These are phyloP conservation scores for Chrysocyon brachyurus DNA, from an alignment of 2,797 vertebrate species.

Conservation along the genomic window DNA sequence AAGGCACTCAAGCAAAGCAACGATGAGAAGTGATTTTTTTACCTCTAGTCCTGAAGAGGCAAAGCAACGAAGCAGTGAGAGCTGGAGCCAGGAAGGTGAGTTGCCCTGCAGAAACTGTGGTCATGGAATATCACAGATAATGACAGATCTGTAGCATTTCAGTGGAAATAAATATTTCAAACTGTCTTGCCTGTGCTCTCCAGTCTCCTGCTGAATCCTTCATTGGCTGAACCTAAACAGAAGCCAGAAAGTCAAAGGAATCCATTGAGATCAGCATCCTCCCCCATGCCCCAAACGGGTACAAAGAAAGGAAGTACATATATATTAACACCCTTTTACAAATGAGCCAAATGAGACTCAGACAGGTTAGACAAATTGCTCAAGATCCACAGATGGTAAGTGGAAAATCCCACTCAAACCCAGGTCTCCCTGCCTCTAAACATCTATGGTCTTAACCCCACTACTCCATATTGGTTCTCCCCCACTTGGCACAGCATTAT, in stretches of 20 bases:
- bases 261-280: not conserved
- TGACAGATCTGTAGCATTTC: not conserved
- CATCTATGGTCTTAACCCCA: not conserved
- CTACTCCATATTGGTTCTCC: not conserved
- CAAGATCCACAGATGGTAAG: not conserved
- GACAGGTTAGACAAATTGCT: not conserved
- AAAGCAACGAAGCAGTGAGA: not conserved
- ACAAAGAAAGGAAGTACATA: not conserved
- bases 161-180: not conserved
- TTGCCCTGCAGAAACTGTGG: not conserved
- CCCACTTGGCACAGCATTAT: not conserved
- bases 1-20: not conserved
- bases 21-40: not conserved
- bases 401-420: not conserved
- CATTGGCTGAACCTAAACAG: not conserved
- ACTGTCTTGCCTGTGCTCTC: not conserved
- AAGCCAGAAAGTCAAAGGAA: conserved; percentile 26
- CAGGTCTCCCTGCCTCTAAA: not conserved
- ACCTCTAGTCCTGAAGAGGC: not conserved
- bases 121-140: not conserved
- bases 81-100: not conserved
- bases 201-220: not conserved
- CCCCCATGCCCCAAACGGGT: not conserved
- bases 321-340: not conserved
- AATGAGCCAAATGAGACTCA: not conserved